Evolutionary conservation across 2,113 vertebrate species (phyloP).

Genomic region (Vidua chalybeata): DNA sequence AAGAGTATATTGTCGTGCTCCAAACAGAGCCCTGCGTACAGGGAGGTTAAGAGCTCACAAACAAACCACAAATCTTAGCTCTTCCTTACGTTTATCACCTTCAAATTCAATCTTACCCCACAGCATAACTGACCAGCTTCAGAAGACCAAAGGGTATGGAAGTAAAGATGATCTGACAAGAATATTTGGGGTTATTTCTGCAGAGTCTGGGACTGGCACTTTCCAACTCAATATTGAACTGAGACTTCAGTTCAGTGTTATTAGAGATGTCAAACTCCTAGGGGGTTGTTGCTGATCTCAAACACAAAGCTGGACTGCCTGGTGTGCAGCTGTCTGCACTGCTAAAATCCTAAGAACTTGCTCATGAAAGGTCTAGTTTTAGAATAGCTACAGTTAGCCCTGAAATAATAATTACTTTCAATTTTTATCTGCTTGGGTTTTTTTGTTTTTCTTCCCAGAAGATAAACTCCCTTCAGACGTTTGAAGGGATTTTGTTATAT

Average conservation of each 20-base stretch:
- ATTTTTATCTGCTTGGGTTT: background rate
- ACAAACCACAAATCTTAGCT: background rate
- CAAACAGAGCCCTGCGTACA: rapidly evolving
- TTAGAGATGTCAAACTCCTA: background rate
- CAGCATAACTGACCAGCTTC: background rate
- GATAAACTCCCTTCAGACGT: background rate
- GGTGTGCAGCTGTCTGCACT: background rate
- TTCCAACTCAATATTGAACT: background rate
- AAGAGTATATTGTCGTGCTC: background rate
- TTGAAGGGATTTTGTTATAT: slow-evolving; percentile 29
- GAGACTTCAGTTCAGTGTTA: rapidly evolving
- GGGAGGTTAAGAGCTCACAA: background rate
- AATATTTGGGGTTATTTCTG: background rate
- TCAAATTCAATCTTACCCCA: background rate
- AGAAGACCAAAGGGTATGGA: background rate
- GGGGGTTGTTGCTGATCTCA: background rate
- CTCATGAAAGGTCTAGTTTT: background rate
- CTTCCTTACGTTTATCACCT: background rate
- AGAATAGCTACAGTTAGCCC: background rate
- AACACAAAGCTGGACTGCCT: background rate
- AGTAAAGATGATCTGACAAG: background rate
- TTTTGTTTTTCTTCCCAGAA: background rate
- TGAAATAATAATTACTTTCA: slow-evolving; percentile 16
- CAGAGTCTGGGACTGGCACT: background rate
- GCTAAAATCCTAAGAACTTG: background rate